These are phyloP conservation scores for Caenorhabditis becei DNA, from an alignment of 2,888 invertebrate species.

Conservation along the genomic window DNA sequence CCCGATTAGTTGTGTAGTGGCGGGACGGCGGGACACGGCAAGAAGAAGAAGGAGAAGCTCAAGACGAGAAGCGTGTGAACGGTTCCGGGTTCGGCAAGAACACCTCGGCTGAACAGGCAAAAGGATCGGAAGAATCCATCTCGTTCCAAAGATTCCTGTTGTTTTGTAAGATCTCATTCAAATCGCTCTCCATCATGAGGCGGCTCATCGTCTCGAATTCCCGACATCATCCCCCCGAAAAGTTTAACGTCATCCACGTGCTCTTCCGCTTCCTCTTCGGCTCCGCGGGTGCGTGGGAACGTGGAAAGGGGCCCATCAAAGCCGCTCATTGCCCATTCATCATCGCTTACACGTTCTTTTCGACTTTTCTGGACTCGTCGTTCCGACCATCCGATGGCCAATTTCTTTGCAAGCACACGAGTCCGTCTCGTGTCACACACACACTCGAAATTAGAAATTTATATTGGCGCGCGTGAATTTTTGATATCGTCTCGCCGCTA, in stretches of 20 bases:
- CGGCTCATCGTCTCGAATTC: too few relatives aligned
- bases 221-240: too few relatives aligned
- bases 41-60: slow-evolving; percentile 14
- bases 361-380: neutral
- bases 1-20: slow-evolving; percentile 53
- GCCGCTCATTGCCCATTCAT: slow-evolving; percentile 39
- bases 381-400: too few relatives aligned
- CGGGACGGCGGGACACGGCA: neutral
- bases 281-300: slow-evolving; percentile 4
- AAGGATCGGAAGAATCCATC: too few relatives aligned
- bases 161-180: too few relatives aligned
- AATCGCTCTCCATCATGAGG: neutral
- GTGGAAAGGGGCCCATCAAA: neutral
- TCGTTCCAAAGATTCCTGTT: too few relatives aligned
- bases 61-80: slow-evolving; percentile 10
- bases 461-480: slow-evolving; percentile 47
- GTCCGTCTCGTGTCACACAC: neutral
- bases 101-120: too few relatives aligned
- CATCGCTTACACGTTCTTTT: slow-evolving; percentile 34
- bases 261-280: neutral
- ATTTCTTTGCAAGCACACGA: neutral
- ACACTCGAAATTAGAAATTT: slow-evolving; percentile 47
- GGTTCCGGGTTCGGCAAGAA: too few relatives aligned
- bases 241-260: slow-evolving; percentile 36
- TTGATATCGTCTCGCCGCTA: slow-evolving; percentile 4